phyloP scores from a whole-genome alignment of 2,113 vertebrate genomes.

The Lycocorax pyrrhopterus region DNA sequence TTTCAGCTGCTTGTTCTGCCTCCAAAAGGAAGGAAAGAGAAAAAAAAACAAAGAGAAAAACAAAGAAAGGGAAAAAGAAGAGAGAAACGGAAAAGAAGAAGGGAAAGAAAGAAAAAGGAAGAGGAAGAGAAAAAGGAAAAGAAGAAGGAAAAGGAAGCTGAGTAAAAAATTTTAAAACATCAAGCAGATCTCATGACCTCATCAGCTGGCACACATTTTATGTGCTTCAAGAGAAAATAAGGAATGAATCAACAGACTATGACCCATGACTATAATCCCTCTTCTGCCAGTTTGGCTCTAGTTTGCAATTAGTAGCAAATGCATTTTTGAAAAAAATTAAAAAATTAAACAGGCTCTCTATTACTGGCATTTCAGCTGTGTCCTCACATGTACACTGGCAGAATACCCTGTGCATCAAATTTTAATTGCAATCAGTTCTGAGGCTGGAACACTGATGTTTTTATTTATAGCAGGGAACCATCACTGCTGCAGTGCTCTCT shows the following conservation, averaged over 20 bases:
- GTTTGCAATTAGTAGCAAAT: background rate
- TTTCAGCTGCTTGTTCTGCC: background rate
- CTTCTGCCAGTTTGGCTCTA: background rate
- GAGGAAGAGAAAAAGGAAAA: no score
- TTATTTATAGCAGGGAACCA: no score
- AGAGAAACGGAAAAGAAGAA: no score
- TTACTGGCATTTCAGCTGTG: background rate
- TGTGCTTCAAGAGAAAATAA: background rate
- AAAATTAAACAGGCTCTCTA: background rate
- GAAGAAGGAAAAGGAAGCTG: rapidly evolving
- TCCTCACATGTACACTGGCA: background rate
- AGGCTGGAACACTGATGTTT: background rate
- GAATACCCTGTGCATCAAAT: background rate
- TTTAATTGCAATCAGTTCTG: background rate
- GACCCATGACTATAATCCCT: background rate
- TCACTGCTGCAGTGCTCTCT: rapidly evolving
- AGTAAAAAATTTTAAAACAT: rapidly evolving
- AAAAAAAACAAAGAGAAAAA: background rate
- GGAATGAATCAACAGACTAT: background rate
- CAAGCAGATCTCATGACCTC: background rate
- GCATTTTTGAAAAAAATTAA: background rate
- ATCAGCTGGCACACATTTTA: background rate
- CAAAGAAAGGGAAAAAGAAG: background rate
- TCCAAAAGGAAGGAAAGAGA: background rate
- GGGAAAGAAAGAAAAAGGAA: rapidly evolving